These are phyloP conservation scores for Sinelater perroti DNA, from an alignment of 2,888 invertebrate genomes.

Conservation along the genomic window DNA sequence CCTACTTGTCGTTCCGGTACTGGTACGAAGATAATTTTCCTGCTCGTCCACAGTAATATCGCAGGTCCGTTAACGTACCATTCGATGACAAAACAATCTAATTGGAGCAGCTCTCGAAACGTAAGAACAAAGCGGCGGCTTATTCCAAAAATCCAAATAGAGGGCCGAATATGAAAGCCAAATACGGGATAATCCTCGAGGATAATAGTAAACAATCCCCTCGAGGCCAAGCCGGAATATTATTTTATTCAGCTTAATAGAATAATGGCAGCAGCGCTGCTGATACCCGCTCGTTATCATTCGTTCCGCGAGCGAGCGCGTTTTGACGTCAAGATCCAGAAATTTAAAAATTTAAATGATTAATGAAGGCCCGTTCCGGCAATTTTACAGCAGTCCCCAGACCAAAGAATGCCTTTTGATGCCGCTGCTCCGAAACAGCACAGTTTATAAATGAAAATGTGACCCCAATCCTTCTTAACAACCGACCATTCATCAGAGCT, in stretches of 20 bases:
- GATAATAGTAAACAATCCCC: slow-evolving; percentile 12
- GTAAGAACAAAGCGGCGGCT: slow-evolving; percentile 7
- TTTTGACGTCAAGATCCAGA: too few species aligned
- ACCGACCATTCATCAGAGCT: too few species aligned
- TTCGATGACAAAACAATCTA: slow-evolving; percentile 17
- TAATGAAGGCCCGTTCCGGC: too few species aligned
- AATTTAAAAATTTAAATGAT: too few species aligned
- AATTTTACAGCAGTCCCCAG: too few species aligned
- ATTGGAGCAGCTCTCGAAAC: slow-evolving; percentile 8
- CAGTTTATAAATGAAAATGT: too few species aligned
- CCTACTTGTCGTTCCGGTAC: slow-evolving; percentile 27
- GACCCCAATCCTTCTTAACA: too few species aligned
- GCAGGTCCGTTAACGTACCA: slow-evolving; percentile 22
- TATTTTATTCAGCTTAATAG: slow-evolving; percentile 8
- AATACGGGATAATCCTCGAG: slow-evolving; percentile 16
- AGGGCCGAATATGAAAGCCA: slow-evolving; percentile 3
- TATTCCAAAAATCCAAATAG: slow-evolving; percentile 22
- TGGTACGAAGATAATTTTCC: slow-evolving; percentile 30
- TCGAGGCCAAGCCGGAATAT: background rate
- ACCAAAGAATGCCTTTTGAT: too few species aligned
- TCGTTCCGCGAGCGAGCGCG: too few species aligned
- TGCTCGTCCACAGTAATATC: slow-evolving; percentile 18
- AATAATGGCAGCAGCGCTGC: too few species aligned
- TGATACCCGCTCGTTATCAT: too few species aligned
- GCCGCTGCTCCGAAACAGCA: too few species aligned